These are phyloP conservation scores for Chaitophorus viminalis DNA, from an alignment of 2,888 invertebrate genomes.

Conservation along the genomic window DNA sequence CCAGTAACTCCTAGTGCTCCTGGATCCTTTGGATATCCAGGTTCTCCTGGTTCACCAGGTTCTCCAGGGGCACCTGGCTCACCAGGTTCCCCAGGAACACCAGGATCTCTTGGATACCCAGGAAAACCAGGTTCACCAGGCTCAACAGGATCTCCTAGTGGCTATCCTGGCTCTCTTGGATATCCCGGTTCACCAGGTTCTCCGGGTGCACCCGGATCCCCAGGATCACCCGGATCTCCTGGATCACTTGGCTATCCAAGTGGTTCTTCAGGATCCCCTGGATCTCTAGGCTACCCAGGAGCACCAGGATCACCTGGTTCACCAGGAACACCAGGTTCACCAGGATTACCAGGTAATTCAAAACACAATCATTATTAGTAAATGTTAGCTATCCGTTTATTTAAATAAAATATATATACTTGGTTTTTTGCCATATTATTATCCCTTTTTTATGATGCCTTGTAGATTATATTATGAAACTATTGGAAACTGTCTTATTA, in stretches of 20 bases:
- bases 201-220: constrained; percentile 66
- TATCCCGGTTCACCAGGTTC: constrained; percentile 65
- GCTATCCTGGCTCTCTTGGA: constrained; percentile 67
- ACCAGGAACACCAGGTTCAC: constrained; percentile 56
- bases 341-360: constrained; percentile 66
- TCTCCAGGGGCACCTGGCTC: constrained; percentile 59
- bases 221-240: constrained; percentile 65
- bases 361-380: not conserved
- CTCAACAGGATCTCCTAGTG: constrained; percentile 66
- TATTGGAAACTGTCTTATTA: too few species aligned
- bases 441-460: too few species aligned
- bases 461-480: too few species aligned
- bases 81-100: constrained; percentile 63
- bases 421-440: too few species aligned
- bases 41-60: constrained; percentile 64
- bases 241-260: constrained; percentile 66
- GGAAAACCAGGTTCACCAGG: constrained; percentile 67
- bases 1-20: constrained; percentile 63
- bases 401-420: too few species aligned
- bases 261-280: constrained; percentile 49
- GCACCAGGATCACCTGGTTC: constrained; percentile 57
- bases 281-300: constrained; percentile 65
- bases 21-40: constrained; percentile 61
- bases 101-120: constrained; percentile 64
- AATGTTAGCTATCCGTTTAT: not conserved